Percentiles rank a stretch among this genome's conserved stretches.
These are phyloP conservation scores for Sebastes taczanowskii DNA, from an alignment of 2,797 vertebrate genomes.

Conservation along the genomic window DNA sequence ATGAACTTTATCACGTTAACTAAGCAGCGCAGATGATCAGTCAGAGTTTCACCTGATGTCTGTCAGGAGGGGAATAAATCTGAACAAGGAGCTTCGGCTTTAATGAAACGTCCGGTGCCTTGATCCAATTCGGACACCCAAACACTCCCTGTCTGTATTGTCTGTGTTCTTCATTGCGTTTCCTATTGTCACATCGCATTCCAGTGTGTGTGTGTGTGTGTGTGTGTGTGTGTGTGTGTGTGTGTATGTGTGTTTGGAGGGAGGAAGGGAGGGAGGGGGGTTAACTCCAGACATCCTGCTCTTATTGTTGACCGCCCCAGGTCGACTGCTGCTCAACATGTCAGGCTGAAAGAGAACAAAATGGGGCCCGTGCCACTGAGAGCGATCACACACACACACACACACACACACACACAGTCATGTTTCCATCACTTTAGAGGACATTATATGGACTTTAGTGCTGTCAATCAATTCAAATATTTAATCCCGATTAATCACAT, in stretches of 20 bases:
- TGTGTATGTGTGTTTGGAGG: neutral
- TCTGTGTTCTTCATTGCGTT: constrained; percentile 51
- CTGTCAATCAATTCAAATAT: too few relatives aligned
- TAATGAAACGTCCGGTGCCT: neutral
- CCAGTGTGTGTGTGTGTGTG: constrained; percentile 35
- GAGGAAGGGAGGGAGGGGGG: neutral
- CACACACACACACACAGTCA: neutral
- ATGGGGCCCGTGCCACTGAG: constrained; percentile 46
- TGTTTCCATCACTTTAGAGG: too few relatives aligned
- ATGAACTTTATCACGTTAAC: constrained; percentile 47
- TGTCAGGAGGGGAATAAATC: neutral
- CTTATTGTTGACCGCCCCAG: constrained; percentile 62
- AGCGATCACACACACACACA: neutral
- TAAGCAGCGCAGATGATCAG: constrained; percentile 14
- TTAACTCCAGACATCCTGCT: constrained; percentile 57
- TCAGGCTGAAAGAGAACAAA: constrained; percentile 59
- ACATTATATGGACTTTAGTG: too few relatives aligned
- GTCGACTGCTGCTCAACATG: constrained; percentile 58
- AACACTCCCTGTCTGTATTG: constrained; percentile 31
- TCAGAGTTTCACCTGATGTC: neutral
- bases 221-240: neutral
- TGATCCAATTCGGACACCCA: constrained; percentile 31
- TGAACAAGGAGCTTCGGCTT: neutral
- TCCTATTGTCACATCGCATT: constrained; percentile 65
- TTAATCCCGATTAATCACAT: too few relatives aligned